Evolutionary conservation across 1,140 invertebrate species (phyloP).

Genomic region (Danaus plexippus): DNA sequence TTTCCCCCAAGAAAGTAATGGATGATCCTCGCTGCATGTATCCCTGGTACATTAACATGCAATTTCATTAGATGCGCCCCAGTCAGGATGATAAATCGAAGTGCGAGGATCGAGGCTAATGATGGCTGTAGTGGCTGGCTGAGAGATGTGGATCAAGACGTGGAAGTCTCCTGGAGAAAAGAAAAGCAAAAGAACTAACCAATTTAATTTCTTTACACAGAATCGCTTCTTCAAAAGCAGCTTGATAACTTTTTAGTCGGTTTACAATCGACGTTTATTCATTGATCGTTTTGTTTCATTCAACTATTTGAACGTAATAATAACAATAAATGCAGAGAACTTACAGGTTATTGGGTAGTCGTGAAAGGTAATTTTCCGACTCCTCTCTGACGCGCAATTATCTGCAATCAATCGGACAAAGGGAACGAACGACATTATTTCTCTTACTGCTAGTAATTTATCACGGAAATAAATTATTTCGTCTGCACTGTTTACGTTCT

Average conservation of each 20-base stretch:
- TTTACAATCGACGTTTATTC: too few species aligned
- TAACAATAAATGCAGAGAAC: too few species aligned
- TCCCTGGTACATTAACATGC: conserved; percentile 19
- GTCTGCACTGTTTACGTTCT: conserved; percentile 37
- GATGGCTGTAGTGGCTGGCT: background rate
- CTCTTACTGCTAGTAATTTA: conserved; percentile 40
- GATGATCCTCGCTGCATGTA: conserved; percentile 11
- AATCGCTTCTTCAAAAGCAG: too few species aligned
- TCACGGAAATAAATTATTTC: conserved; percentile 50
- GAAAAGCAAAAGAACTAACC: too few species aligned
- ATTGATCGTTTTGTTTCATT: too few species aligned
- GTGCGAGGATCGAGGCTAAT: conserved; percentile 6
- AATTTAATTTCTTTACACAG: too few species aligned
- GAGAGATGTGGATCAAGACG: too few species aligned
- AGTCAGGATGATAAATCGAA: conserved; percentile 20
- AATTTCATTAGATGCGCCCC: conserved; percentile 21
- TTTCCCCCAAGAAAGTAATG: background rate
- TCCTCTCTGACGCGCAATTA: conserved; percentile 33
- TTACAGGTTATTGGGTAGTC: conserved; percentile 3
- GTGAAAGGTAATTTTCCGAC: conserved; percentile 37
- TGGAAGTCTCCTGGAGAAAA: too few species aligned
- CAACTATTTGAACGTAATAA: too few species aligned
- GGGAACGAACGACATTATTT: conserved; percentile 48
- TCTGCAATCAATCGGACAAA: conserved; percentile 61
- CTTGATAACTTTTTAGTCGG: too few species aligned